These are phyloP conservation scores for Sialis lutaria DNA, from an alignment of 2,888 invertebrate genomes.

Conservation along the genomic window DNA sequence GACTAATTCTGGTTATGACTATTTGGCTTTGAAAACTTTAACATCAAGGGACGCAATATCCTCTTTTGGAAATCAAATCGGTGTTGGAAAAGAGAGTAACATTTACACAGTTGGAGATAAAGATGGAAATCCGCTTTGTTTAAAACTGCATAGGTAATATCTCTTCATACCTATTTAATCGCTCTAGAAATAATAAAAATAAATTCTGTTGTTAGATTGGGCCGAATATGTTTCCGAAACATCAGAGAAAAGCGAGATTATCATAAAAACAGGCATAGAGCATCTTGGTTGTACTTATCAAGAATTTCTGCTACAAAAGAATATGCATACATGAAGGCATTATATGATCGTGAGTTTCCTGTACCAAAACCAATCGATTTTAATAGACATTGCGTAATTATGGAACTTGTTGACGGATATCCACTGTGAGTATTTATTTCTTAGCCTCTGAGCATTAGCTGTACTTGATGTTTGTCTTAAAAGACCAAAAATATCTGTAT, in stretches of 20 bases:
- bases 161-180: background rate
- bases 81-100: constrained; percentile 97
- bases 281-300: constrained; percentile 93
- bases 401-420: constrained; percentile 77
- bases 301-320: constrained; percentile 94
- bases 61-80: constrained; percentile 95
- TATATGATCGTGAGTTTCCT: constrained; percentile 79
- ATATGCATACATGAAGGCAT: constrained; percentile 92
- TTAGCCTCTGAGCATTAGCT: too few relatives aligned
- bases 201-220: constrained; percentile 41
- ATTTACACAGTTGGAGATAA: constrained; percentile 79
- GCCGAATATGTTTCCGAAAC: constrained; percentile 90
- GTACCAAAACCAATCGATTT: constrained; percentile 90
- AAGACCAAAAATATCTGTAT: too few relatives aligned
- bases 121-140: constrained; percentile 61
- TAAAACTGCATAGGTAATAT: constrained; percentile 70
- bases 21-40: constrained; percentile 79
- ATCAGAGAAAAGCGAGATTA: constrained; percentile 94
- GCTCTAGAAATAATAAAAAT: background rate
- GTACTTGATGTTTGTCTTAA: too few relatives aligned
- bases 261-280: constrained; percentile 73
- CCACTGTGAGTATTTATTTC: constrained; percentile 44
- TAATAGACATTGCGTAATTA: constrained; percentile 89
- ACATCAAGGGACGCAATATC: constrained; percentile 58
- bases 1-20: constrained; percentile 94